A percentile compares a stretch with the other conserved stretches of the same genome.
Evolutionary conservation across 2,113 vertebrate genomes (phyloP).

Genomic region (Columba janthina): DNA sequence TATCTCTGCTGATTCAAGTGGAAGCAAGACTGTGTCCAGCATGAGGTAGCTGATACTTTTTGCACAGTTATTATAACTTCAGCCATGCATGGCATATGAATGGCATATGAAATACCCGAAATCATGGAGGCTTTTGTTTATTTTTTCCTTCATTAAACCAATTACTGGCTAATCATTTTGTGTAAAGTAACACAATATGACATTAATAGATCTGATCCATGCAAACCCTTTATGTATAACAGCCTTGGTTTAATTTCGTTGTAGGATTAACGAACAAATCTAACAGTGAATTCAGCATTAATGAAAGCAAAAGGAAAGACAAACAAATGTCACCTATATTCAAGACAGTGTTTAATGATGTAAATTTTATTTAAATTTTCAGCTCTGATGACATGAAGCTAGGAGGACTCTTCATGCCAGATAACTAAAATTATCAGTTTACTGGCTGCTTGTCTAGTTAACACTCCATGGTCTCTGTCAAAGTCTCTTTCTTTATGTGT

Average conservation of each 20-base stretch:
- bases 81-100: background rate
- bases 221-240: background rate
- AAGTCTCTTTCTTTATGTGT: background rate
- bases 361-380: background rate
- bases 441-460: background rate
- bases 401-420: background rate
- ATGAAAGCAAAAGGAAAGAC: background rate
- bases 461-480: background rate
- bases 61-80: background rate
- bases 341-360: background rate
- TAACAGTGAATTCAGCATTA: background rate
- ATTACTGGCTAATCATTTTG: constrained; percentile 18
- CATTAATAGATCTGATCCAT: background rate
- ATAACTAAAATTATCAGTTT: background rate
- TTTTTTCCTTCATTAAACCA: constrained; percentile 6
- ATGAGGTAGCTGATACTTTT: background rate
- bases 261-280: constrained; percentile 18
- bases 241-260: constrained; percentile 3
- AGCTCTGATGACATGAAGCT: background rate
- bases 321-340: background rate
- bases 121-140: background rate
- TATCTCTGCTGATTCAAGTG: background rate
- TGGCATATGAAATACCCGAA: background rate
- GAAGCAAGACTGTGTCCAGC: background rate
- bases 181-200: background rate